Evolutionary conservation across 2,888 invertebrate species (phyloP), one percentile per base, ranked within the genome.

Genomic region (Drosophila histrio): DNA sequence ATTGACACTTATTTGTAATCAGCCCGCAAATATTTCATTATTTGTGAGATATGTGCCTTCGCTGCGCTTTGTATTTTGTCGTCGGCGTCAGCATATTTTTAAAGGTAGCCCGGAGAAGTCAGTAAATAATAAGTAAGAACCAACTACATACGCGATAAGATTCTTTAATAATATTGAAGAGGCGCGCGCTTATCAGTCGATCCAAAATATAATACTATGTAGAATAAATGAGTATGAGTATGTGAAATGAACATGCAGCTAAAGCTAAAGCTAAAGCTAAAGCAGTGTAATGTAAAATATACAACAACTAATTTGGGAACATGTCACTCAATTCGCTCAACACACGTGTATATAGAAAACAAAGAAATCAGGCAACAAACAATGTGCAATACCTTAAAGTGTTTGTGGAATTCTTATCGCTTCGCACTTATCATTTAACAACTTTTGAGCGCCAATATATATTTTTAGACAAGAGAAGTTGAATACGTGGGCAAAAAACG

Each of bases 1-100:
- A 63, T 66, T 66, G 66, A 53, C 44, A 77, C 64, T 74, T 70
- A 72, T 59, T 82, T 72, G 86, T 88, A 82, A 88, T 82, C 86
- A 85, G 75, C 60, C 38, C 17, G 72, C 58, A 59, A 77, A 52
- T 73, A 77, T 77, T 84, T 80, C 66, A 71, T 84, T 84, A 65
- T 66, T 62, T 58, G 9, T 61, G 58, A 71, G 65, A 76, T 71
- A 71, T 76, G 56, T 58, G 32, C 32, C 13, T 49, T 44, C 28
- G 82, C 82, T 87, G 74, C 59, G 88, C 75, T 87, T 70, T 71
- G 39, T 53, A 54, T 47, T 66, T 56, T 59, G 39, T 13, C 22
- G 38, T 7, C 15, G 49, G 46, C 54, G 82, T 87, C 87, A 82
- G 81, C 81, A 87, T 71, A 64, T 81, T 79, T 67, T 66, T 50